Evolutionary conservation across 2,797 vertebrate species (phyloP).

Genomic region (Setipinna tenuifilis): DNA sequence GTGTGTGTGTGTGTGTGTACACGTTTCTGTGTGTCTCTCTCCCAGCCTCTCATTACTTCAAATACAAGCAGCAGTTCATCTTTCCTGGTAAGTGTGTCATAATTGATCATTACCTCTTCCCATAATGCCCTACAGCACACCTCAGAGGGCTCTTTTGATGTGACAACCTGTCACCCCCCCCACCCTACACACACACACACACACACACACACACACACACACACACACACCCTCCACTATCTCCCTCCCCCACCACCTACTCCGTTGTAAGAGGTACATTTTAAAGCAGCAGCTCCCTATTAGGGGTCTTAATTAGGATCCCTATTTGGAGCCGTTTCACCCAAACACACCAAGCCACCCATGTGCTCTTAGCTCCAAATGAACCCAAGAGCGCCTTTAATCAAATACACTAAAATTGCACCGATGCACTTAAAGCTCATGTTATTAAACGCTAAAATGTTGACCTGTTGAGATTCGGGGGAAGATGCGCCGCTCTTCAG

Average conservation of each 20-base stretch:
- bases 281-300: constrained; percentile 3
- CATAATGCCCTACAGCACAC: constrained; percentile 56
- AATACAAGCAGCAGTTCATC: constrained; percentile 99
- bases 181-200: not conserved
- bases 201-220: too few relatives aligned
- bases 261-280: constrained; percentile 34
- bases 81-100: constrained; percentile 87
- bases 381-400: not conserved
- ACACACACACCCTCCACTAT: too few relatives aligned
- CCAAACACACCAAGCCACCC: constrained; percentile 42
- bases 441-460: not conserved
- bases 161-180: constrained; percentile 46
- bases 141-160: constrained; percentile 64
- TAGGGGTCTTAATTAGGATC: not conserved
- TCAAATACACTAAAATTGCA: not conserved
- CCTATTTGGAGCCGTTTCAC: constrained; percentile 5
- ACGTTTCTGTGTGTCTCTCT: constrained; percentile 58
- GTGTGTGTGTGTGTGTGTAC: not conserved
- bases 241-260: not conserved
- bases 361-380: constrained; percentile 30
- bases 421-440: not conserved
- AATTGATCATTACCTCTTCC: constrained; percentile 61
- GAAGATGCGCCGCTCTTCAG: not conserved
- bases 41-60: constrained; percentile 96
- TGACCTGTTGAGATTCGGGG: not conserved